Percentiles rank a stretch among this genome's conserved stretches.
Conservation (phyloP, 2,888 invertebrate species). For the Cerceris rybyensis region DNA sequence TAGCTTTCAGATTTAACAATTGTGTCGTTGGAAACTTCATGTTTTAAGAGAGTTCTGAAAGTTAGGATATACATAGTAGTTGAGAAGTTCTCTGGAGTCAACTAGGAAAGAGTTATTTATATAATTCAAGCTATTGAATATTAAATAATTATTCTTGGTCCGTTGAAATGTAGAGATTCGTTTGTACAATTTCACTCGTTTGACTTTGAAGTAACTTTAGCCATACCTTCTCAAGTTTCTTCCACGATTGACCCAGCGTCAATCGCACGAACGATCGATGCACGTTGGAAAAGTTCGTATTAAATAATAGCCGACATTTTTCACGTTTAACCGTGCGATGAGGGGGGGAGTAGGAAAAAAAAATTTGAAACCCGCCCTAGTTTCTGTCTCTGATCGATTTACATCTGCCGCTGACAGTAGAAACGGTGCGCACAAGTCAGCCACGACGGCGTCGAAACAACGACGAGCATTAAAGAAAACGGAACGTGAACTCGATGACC, state of each 20-base stretch:
- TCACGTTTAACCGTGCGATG: constrained; percentile 14
- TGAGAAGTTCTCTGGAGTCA: too few species aligned
- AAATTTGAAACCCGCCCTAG: constrained; percentile 37
- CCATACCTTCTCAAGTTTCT: constrained; percentile 10
- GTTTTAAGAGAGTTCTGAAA: too few species aligned
- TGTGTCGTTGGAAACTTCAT: too few species aligned
- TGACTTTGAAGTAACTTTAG: too few species aligned
- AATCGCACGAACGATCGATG: constrained; percentile 18
- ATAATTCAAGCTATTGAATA: too few species aligned
- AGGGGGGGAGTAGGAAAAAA: constrained; percentile 13
- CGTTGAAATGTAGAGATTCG: too few species aligned
- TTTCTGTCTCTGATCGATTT: constrained; percentile 52
- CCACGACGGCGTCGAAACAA: constrained; percentile 49
- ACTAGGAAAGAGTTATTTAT: too few species aligned
- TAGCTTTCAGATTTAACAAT: too few species aligned
- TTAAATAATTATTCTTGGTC: too few species aligned
- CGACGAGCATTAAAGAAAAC: constrained; percentile 61
- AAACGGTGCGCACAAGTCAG: constrained; percentile 52
- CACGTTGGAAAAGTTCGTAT: constrained; percentile 13
- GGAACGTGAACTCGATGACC: constrained; percentile 58
- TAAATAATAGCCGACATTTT: constrained; percentile 35
- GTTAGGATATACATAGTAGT: too few species aligned
- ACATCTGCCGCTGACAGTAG: constrained; percentile 54
- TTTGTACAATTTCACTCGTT: too few species aligned
- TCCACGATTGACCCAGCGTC: constrained; percentile 21